These are phyloP conservation scores for Trachops cirrhosus DNA, from an alignment of 2,797 vertebrate species.

Conservation along the genomic window DNA sequence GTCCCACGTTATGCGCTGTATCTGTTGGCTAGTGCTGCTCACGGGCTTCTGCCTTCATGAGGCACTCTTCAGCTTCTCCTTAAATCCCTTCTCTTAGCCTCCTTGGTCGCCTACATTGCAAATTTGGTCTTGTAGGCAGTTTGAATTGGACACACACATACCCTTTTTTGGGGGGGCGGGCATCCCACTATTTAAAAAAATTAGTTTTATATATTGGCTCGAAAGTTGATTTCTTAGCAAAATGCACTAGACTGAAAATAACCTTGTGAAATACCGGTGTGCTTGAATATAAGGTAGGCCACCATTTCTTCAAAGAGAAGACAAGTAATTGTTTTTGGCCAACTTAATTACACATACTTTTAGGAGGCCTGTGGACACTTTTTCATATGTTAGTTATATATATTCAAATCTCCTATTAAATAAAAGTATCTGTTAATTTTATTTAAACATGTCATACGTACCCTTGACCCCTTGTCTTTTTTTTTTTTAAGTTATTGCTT, in stretches of 20 bases:
- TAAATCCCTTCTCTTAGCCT: not conserved
- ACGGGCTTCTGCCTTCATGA: not conserved
- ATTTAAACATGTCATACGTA: not conserved
- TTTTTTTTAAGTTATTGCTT: not conserved
- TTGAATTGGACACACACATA: not conserved
- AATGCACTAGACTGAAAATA: not conserved
- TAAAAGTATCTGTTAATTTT: not conserved
- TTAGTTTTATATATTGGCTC: not conserved
- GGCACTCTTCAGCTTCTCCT: not conserved
- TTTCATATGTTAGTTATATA: not conserved
- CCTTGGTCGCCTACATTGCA: not conserved
- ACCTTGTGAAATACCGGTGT: not conserved
- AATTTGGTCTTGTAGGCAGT: not conserved
- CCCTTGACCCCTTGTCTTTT: not conserved
- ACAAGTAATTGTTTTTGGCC: not conserved
- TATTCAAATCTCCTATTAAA: not conserved
- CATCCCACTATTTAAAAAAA: not conserved
- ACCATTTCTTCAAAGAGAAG: not conserved
- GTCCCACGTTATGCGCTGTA: accelerated
- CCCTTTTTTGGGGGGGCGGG: not conserved
- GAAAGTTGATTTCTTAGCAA: slow-evolving; percentile 16
- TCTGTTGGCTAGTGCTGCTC: accelerated
- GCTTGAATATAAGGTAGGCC: not conserved
- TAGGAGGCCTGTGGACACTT: not conserved
- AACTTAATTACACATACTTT: not conserved